These are phyloP conservation scores for Craseonycteris thonglongyai DNA, from an alignment of 2,113 vertebrate species.

Conservation along the genomic window DNA sequence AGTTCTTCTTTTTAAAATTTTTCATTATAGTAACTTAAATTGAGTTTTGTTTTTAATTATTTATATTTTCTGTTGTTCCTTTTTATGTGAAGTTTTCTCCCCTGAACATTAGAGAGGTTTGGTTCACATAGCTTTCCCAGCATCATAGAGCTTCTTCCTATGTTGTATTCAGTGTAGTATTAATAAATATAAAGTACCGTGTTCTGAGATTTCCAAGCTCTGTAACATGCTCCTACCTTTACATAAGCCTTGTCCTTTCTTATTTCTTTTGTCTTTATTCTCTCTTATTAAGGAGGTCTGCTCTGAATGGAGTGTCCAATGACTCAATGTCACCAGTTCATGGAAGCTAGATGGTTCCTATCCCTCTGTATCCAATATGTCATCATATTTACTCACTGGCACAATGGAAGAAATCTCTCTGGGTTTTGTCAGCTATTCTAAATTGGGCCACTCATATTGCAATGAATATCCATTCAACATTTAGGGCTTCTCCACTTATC, in stretches of 20 bases:
- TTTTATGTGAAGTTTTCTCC: background rate
- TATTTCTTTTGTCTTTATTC: background rate
- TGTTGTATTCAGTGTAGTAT: background rate
- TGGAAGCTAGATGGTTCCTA: no score
- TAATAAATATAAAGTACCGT: background rate
- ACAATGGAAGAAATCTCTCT: background rate
- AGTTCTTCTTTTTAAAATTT: background rate
- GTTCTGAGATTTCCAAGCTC: background rate
- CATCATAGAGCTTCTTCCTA: background rate
- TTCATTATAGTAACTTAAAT: background rate
- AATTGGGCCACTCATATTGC: no score
- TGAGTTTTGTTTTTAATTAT: background rate
- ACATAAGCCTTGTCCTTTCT: rapidly evolving
- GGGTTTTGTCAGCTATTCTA: background rate
- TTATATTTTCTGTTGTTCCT: background rate
- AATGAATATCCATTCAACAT: background rate
- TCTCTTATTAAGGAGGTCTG: rapidly evolving
- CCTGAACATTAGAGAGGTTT: background rate
- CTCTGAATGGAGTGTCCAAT: background rate
- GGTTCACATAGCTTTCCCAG: background rate
- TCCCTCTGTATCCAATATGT: no score
- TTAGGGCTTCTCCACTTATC: background rate
- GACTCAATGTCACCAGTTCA: no score
- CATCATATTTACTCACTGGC: no score
- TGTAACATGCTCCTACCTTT: background rate